Conservation (phyloP, 2,888 invertebrate genomes). For the Thelaira solivaga region DNA sequence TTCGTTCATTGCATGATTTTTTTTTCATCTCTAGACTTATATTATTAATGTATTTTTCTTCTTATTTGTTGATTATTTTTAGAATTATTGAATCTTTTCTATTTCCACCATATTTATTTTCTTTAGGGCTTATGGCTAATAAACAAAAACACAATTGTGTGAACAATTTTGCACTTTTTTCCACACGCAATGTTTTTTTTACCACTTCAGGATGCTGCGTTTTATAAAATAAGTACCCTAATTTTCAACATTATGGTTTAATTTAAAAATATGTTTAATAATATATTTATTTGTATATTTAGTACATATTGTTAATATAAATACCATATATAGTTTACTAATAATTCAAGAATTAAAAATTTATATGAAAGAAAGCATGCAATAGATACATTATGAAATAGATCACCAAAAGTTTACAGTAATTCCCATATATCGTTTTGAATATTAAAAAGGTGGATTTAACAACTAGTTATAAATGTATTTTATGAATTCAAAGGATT, state of each 20-base stretch:
- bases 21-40: conserved; percentile 30
- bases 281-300: conserved; percentile 8
- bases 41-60: conserved; percentile 37
- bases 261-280: conserved; percentile 42
- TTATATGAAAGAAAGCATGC: conserved; percentile 14
- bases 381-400: conserved; percentile 41
- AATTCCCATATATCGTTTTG: conserved; percentile 65
- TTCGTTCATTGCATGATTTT: conserved; percentile 51
- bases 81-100: conserved; percentile 42
- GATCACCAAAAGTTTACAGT: conserved; percentile 65
- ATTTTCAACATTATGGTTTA: neutral
- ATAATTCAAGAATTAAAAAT: conserved; percentile 21
- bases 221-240: too few species aligned
- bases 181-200: too few species aligned
- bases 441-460: conserved; percentile 39
- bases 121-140: too few species aligned
- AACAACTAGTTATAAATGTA: conserved; percentile 20
- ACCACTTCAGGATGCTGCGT: too few species aligned
- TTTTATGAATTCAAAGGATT: conserved; percentile 7
- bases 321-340: conserved; percentile 13
- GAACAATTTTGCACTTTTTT: too few species aligned
- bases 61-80: conserved; percentile 27
- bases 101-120: conserved; percentile 17
- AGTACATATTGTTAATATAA: conserved; percentile 7
- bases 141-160: too few species aligned